Evolutionary conservation across 1,140 invertebrate genomes (phyloP), one percentile per base, ranked within the genome.

Genomic region (Conopomorpha cramerella): DNA sequence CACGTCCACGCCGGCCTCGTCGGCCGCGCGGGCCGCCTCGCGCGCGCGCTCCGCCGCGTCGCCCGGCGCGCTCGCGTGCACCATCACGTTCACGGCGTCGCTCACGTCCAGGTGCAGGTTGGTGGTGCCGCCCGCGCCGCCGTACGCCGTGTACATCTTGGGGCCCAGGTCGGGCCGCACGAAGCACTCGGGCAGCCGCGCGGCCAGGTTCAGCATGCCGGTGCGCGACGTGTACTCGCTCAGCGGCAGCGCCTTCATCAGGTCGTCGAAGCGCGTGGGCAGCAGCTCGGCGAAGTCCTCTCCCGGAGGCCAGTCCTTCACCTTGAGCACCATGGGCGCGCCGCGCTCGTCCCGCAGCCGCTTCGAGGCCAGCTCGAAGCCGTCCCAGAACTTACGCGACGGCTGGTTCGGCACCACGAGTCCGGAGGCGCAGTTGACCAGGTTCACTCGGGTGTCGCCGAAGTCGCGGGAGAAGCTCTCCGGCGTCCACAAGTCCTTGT

Each of bases 121-220:
- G 8, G 96, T 99, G 0, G 96, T 98, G 11, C 94, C 96, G 63
- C 92, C 92, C 0, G 91, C 89, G 1, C 90, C 91, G 1, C 96
- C 96, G 71, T 98, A 98, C 2, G 96, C 96, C 51, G 93, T 98
- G 74, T 98, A 99, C 94, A 98, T 96, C 71, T 98, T 98, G 0
- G 96, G 96, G 0, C 96, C 96, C 2, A 99, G 76, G 79, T 99
- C 96, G 0, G 96, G 96, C 17, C 90, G 85, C 0, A 98, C 93
- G 72, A 97, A 97, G 74, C 92, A 95, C 36, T 93, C 91, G 0
- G 95, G 95, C 34, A 98, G 73, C 28, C 94, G 82, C 38, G 90
- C 90, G 0, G 95, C 94, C 11, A 99, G 80, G 67, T 98, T 99
- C 0, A 98, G 78, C 35, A 87, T 83, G 0, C 96, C 96, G 40